phyloP scores from a whole-genome alignment of 2,113 vertebrate species.

The Myotis lucifugus region DNA sequence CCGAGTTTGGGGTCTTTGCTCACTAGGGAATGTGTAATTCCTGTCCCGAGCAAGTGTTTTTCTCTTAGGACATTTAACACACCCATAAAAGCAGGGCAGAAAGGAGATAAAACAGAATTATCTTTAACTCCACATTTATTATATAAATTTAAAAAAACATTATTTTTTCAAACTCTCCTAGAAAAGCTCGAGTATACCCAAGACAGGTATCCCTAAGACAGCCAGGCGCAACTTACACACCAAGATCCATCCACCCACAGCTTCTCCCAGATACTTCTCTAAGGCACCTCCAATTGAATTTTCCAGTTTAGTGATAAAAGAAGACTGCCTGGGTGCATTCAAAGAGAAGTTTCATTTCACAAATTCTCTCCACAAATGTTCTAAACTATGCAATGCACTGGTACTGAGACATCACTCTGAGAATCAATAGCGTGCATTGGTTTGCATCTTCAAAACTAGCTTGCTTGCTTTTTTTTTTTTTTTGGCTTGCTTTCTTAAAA shows the following conservation, averaged over 20 bases:
- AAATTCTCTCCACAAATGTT: neutral
- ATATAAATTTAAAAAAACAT: neutral
- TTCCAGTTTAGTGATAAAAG: neutral
- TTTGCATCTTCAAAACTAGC: slow-evolving; percentile 31
- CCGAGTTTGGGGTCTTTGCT: neutral
- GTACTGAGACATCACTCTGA: neutral
- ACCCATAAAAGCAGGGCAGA: neutral
- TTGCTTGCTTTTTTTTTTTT: neutral
- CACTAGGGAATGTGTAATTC: neutral
- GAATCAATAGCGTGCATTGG: neutral
- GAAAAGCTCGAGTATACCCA: neutral
- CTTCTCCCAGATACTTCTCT: neutral
- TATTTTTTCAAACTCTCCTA: neutral
- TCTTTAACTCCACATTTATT: neutral
- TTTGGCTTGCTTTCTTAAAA: neutral
- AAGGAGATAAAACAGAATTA: neutral
- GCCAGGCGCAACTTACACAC: neutral
- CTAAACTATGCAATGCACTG: neutral
- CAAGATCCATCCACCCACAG: neutral
- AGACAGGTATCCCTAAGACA: neutral
- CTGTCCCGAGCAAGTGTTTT: neutral
- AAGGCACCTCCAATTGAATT: neutral
- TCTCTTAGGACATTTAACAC: neutral
- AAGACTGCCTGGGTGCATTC: neutral
- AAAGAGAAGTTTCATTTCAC: neutral